A percentile compares a stretch with the other conserved stretches of the same genome.
These are phyloP conservation scores for Anneissia japonica DNA, from an alignment of 35 echinoderm and acorn worm species.

Conservation along the genomic window DNA sequence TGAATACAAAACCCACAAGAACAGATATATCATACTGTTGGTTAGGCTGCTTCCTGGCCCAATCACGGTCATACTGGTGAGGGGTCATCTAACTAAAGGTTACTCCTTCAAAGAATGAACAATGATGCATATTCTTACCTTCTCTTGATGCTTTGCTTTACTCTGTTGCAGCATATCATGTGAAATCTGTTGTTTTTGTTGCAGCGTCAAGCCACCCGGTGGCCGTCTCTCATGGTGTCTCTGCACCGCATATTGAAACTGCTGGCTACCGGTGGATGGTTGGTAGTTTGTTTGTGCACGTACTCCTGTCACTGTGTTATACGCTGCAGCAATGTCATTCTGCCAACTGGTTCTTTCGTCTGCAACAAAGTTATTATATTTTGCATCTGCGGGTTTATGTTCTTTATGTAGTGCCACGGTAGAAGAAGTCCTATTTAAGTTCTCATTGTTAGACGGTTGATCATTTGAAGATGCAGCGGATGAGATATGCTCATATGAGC, in stretches of 20 bases:
- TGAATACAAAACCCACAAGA: too few species aligned
- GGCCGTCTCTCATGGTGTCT: conserved; percentile 16
- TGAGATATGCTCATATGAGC: conserved; percentile 2
- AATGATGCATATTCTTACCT: conserved; percentile 42
- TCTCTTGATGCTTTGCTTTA: conserved; percentile 86
- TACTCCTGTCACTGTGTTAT: conserved; percentile 42
- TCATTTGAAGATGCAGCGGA: background rate
- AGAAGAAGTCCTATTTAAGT: too few species aligned
- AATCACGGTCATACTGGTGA: background rate
- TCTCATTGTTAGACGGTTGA: too few species aligned
- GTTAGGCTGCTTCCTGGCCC: background rate
- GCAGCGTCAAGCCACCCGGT: conserved; percentile 45
- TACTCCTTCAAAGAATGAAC: too few species aligned
- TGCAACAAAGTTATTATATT: background rate
- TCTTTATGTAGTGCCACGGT: background rate
- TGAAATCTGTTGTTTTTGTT: conserved; percentile 85
- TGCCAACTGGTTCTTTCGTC: background rate
- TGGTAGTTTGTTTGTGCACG: conserved; percentile 33
- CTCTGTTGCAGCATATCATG: conserved; percentile 88
- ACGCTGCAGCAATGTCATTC: conserved; percentile 31
- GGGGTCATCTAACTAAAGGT: background rate
- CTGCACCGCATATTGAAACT: conserved; percentile 67
- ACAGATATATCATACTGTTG: background rate
- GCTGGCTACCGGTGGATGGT: conserved; percentile 42
- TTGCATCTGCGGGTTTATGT: background rate